phyloP scores from a whole-genome alignment of 2,888 invertebrate genomes.

The Toxonevra muliebris region DNA sequence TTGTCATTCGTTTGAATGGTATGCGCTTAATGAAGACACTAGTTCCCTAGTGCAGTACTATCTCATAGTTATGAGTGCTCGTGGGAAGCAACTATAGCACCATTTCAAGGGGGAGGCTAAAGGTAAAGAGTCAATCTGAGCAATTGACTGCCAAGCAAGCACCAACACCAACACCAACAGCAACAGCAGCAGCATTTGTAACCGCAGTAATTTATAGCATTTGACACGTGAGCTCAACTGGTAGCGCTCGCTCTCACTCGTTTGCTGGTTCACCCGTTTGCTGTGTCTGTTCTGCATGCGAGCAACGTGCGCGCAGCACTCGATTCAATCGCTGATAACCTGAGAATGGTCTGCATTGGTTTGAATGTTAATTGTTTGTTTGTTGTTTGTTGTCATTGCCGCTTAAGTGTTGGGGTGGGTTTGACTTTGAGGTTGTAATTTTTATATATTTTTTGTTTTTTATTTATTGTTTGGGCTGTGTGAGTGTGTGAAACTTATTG shows the following conservation, averaged over 20 bases:
- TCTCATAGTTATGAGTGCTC: slow-evolving; percentile 14
- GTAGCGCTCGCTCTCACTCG: slow-evolving; percentile 14
- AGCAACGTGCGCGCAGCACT: too few species aligned
- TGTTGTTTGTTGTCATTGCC: slow-evolving; percentile 63
- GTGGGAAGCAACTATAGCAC: slow-evolving; percentile 32
- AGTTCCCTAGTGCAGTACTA: neutral
- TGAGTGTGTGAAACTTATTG: slow-evolving; percentile 28
- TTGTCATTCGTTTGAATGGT: slow-evolving; percentile 30
- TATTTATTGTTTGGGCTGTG: neutral
- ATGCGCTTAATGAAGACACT: slow-evolving; percentile 22
- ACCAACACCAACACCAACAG: too few species aligned
- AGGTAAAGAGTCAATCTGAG: slow-evolving; percentile 49
- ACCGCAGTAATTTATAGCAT: slow-evolving; percentile 55
- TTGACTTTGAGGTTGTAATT: slow-evolving; percentile 42
- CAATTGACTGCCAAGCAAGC: slow-evolving; percentile 45
- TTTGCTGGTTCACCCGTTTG: slow-evolving; percentile 25
- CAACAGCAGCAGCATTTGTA: slow-evolving; percentile 32
- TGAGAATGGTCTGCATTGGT: slow-evolving; percentile 31
- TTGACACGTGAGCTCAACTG: slow-evolving; percentile 50
- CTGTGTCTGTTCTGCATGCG: slow-evolving; percentile 8
- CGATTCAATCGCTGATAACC: slow-evolving; percentile 34
- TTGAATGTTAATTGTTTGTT: slow-evolving; percentile 64
- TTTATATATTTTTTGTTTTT: slow-evolving; percentile 6
- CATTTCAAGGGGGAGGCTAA: neutral
- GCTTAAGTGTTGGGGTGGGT: slow-evolving; percentile 57